Base-by-base conservation (phyloP, 2,888 invertebrate genomes). In the Andrena chrysosceles region DNA sequence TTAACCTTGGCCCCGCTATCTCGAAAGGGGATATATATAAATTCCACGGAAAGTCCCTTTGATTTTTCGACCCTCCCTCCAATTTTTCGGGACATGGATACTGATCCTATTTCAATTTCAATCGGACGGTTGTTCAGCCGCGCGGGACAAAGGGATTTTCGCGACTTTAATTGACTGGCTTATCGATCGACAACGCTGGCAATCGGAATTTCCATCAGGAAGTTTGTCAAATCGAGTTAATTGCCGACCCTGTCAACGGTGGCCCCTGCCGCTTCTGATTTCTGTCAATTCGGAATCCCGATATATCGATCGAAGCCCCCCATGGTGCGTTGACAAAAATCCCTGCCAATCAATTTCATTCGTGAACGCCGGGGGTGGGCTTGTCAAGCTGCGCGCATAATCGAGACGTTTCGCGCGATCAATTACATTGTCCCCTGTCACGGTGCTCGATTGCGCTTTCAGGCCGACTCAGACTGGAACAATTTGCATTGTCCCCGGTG, bases 331-430 rank as follows among this genome's bases (percentile, higher is more conserved):
- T 29, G 5, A 67, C 49, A 81, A 81, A 81, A 79, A 81, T 66
- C 59, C 23, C 79, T 63, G 63, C 56, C 81, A 68, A 73, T 79
- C 73, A 64, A 68, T 81, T 79, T 56, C 72, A 56, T 49, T 23
- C 56, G 35, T 23, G n/a, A 72, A 26, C 23, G 23, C 23, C 8
- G 56, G n/a, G 6, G 49, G 13, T 13, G 0, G 4, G 42, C 35
- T 62, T 56, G 72, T 81, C 80, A 62, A 71, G 26, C 49, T 2
- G 62, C 33, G 10, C 62, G 71, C 62, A 68, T 81, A 78, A 81
- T 81, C 72, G 67, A 62, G 80, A 78, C 78, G 72, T 78, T 78
- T 63, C 67, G 62, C 54, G 13, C 67, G 78, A 78, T 78, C 80
- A 68, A 81, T 81, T 81, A 81, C 78, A 78, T 78, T 78, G 80